Conservation (phyloP, 2,797 vertebrate genomes). For the Muraenolepis orangiensis region DNA sequence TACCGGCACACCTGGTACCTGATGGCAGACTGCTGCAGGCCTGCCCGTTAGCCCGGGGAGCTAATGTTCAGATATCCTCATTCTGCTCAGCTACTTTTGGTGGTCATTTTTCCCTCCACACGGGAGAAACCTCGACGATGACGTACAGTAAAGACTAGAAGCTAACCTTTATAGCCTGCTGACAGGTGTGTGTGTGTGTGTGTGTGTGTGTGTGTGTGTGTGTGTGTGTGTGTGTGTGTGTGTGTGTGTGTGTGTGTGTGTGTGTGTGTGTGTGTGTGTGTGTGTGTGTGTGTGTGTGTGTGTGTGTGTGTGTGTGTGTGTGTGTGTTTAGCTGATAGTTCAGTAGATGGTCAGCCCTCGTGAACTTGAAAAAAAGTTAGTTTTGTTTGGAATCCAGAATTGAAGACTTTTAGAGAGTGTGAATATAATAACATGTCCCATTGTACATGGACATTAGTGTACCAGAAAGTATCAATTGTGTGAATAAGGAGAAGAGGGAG, state of each 20-base stretch:
- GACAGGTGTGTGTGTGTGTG: too few relatives aligned
- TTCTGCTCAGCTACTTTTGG: not conserved
- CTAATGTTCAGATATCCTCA: not conserved
- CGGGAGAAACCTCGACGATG: not conserved
- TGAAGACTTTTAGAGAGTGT: not conserved
- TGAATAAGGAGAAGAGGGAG: not conserved
- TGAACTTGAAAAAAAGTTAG: too few relatives aligned
- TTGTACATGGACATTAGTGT: not conserved
- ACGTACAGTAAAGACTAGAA: not conserved
- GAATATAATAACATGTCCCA: not conserved
- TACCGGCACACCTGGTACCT: conserved; percentile 2
- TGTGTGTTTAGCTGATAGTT: too few relatives aligned
- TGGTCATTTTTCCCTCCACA: not conserved
- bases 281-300: too few relatives aligned
- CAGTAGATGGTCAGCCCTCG: too few relatives aligned
- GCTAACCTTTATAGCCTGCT: not conserved
- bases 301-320: too few relatives aligned
- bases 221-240: too few relatives aligned
- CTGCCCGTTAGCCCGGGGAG: not conserved
- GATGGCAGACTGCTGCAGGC: not conserved
- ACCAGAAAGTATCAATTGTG: not conserved
- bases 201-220: too few relatives aligned
- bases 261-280: too few relatives aligned
- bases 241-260: too few relatives aligned
- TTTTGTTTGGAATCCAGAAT: too few relatives aligned